Percentiles rank a stretch among this genome's conserved stretches.
Conservation (phyloP, 2,797 vertebrate genomes). For the Amblyraja radiata region DNA sequence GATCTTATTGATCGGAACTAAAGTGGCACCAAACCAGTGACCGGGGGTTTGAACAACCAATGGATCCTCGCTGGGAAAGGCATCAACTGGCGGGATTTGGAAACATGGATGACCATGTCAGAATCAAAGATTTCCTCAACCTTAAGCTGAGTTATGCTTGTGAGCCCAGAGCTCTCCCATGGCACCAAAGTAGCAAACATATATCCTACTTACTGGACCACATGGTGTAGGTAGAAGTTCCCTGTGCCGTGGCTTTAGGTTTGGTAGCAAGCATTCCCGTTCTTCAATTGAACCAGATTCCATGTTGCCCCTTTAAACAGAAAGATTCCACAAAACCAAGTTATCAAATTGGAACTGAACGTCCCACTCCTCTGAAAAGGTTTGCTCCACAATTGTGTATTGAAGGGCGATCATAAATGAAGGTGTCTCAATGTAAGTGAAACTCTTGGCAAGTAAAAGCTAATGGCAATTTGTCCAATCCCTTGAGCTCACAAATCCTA, state of each 20-base stretch:
- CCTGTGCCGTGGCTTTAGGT: constrained; percentile 69
- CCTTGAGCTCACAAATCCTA: not conserved
- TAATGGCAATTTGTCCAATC: not conserved
- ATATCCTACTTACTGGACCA: constrained; percentile 63
- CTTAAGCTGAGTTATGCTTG: too few species aligned
- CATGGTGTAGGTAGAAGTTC: constrained; percentile 73
- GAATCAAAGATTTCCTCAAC: too few species aligned
- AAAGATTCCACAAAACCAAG: not conserved
- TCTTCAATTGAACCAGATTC: constrained; percentile 42
- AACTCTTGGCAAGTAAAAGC: not conserved
- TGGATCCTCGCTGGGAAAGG: not conserved
- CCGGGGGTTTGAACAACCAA: not conserved
- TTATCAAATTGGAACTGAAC: not conserved
- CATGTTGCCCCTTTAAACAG: not conserved
- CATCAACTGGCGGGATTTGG: not conserved
- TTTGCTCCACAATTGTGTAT: not conserved
- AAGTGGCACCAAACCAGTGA: not conserved
- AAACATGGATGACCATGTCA: too few species aligned
- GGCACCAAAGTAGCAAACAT: not conserved
- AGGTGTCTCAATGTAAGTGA: not conserved
- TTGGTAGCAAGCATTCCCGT: constrained; percentile 52
- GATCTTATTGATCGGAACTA: not conserved
- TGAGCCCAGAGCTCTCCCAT: not conserved
- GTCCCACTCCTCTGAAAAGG: too few species aligned
- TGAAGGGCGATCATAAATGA: not conserved